Base-by-base conservation (phyloP, 1,140 invertebrate genomes). In the Drosophila fuyamai region DNA sequence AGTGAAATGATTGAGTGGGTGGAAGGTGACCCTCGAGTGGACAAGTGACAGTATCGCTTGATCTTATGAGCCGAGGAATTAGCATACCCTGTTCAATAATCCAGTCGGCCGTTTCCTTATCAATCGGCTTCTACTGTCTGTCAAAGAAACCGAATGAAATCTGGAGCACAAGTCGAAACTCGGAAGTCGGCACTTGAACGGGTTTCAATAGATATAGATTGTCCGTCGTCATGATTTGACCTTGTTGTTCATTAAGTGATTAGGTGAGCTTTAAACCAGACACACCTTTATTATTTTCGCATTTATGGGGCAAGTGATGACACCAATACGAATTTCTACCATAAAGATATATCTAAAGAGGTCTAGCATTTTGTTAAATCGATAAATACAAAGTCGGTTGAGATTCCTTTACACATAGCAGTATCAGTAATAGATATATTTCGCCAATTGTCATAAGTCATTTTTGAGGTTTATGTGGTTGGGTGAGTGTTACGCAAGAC, bases 91-190 rank as follows among this genome's bases (percentile, higher is more conserved):
- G 65, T 5, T 13, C n/a, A 16, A 7, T 23, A n/a, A 29, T 3
- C 16, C 38, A 29, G 63, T 1, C 16, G 6, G 10, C 6, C 5
- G 5, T 18, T n/a, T 38, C 16, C 16, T 48, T 81, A 81, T 72
- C 79, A 61, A 23, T 50, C 47, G 1, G 40, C 10, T 0, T 4
- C 50, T 8, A 7, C 62, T 81, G 81, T 81, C 79, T 54, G 73
- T 44, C 79, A 81, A 63, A 78, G 54, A 47, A 38, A 46, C 43
- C 14, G 12, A 60, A 57, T 7, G 7, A 62, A 62, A 60, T 46
- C n/a, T 23, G 46, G 50, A 61, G 43, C 46, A 14, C 51, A 62
- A 55, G 41, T 36, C 38, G 53, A 60, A 57, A 57, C 46, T 58
- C 9, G 57, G 51, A 62, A 66, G 58, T 74, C 35, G 35, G 35